These are phyloP conservation scores for Eulemur rubriventer DNA, from an alignment of 2,797 vertebrate species.

Conservation along the genomic window DNA sequence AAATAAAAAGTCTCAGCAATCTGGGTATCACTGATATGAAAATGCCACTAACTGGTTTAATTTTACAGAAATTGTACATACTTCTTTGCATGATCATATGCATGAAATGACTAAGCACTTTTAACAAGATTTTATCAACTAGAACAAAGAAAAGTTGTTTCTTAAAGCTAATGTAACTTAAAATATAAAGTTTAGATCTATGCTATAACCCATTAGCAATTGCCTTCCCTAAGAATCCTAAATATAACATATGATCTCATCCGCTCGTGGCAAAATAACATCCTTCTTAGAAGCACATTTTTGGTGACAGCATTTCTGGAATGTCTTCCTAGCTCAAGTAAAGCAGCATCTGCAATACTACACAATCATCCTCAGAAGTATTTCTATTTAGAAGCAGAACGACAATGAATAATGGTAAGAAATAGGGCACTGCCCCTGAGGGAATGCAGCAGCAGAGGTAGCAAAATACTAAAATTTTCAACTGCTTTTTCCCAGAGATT, in stretches of 20 bases:
- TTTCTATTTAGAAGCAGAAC: constrained; percentile 64
- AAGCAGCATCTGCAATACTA: constrained; percentile 63
- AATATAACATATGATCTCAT: constrained; percentile 56
- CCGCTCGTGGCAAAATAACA: constrained; percentile 48
- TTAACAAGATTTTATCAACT: not conserved
- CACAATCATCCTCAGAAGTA: constrained; percentile 75
- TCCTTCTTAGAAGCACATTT: constrained; percentile 58
- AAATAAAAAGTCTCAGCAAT: not conserved
- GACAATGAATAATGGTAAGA: constrained; percentile 74
- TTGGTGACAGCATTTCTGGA: constrained; percentile 65
- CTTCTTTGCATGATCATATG: not conserved
- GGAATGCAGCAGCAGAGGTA: constrained; percentile 71
- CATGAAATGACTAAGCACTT: not conserved
- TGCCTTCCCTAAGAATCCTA: constrained; percentile 31
- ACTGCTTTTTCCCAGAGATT: constrained; percentile 71
- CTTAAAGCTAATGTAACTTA: constrained; percentile 31
- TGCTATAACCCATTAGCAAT: constrained; percentile 20
- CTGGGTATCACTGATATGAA: not conserved
- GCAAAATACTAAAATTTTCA: constrained; percentile 75
- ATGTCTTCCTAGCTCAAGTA: constrained; percentile 68
- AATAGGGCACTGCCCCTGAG: constrained; percentile 60
- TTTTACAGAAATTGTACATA: not conserved
- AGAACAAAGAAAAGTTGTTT: not conserved
- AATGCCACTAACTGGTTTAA: not conserved
- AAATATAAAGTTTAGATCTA: constrained; percentile 41